Evolutionary conservation across 2,113 vertebrate genomes (phyloP).

Genomic region (Clarias gariepinus): DNA sequence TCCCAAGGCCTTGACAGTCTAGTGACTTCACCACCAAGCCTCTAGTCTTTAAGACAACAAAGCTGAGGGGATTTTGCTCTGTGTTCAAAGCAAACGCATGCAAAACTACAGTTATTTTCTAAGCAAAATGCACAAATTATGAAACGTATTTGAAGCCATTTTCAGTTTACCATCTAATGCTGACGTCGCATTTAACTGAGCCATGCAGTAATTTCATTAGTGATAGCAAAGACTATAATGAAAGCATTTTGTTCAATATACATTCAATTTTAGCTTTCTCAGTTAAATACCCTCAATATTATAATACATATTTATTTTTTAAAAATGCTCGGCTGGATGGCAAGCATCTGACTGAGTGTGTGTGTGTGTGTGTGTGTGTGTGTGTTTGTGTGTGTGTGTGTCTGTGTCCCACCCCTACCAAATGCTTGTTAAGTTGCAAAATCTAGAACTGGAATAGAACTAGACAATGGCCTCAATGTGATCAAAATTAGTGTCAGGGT

Average conservation of each 20-base stretch:
- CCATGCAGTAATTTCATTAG: neutral
- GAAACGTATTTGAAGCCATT: neutral
- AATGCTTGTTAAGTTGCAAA: conserved; percentile 63
- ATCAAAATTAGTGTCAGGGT: conserved; percentile 74
- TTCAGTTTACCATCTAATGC: neutral
- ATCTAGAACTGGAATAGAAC: conserved; percentile 55
- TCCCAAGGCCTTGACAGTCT: conserved; percentile 61
- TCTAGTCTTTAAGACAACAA: conserved; percentile 57
- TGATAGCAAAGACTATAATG: neutral
- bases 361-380: conserved; percentile 10
- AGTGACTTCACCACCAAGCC: conserved; percentile 64
- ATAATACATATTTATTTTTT: neutral
- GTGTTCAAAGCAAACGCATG: neutral
- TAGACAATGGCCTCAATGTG: conserved; percentile 67
- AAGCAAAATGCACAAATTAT: neutral
- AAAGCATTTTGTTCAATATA: neutral
- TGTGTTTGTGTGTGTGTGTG: conserved; percentile 3
- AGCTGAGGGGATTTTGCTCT: conserved; percentile 51
- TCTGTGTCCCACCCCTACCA: conserved; percentile 15
- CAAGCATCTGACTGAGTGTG: conserved; percentile 37
- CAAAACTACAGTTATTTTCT: neutral
- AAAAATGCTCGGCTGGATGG: neutral
- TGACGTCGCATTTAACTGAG: neutral
- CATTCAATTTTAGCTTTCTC: neutral
- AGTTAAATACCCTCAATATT: neutral